Evolutionary conservation across 2,888 invertebrate species (phyloP), one percentile per base, ranked within the genome.

Genomic region (Drepanosiphum platanoidis): DNA sequence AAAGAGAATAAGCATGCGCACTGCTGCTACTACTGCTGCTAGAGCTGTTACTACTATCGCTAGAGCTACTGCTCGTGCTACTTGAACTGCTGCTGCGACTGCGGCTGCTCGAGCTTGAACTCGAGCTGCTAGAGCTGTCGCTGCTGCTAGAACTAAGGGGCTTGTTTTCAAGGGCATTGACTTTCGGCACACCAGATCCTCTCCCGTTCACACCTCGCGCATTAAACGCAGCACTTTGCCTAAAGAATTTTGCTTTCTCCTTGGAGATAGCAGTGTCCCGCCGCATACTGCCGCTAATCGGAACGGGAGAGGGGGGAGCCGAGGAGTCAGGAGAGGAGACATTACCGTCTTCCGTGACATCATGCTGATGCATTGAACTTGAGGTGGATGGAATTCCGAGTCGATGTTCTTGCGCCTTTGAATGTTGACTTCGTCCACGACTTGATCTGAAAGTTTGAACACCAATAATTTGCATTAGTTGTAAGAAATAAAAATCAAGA

Each of bases 201-300:
- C 87, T 88, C 88, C 87, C 80, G 87, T 82, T 88, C 88, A 87
- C 88, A 87, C 87, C 88, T 87, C 87, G 88, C 87, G 94, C 92
- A 90, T 95, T 94, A 90, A 95, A 95, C 84, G 84, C 84, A 83
- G 94, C 94, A 88, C 94, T 94, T 89, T 93, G 92, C 90, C 94
- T 92, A 92, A 95, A 95, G 91, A 95, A 95, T 91, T 95, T 95
- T 91, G 94, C 95, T 90, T 95, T 95, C 92, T 95, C 95, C 91
- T 95, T 94, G 88, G 95, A 95, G 92, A 95, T 95, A 90, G 93
- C 92, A 89, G 92, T 92, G 88, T 92, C 91, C 88, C 91, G 91
- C 88, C 90, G 90, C 90, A 89, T 90, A 89, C 90, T 90, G 87
- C 87, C 87, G 87, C 88, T 87, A 87, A 88, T 87, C 88, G 88